A percentile compares a stretch with the other conserved stretches of the same genome.
These are phyloP conservation scores for Talpa occidentalis DNA, from an alignment of 2,113 vertebrate genomes.

Conservation along the genomic window DNA sequence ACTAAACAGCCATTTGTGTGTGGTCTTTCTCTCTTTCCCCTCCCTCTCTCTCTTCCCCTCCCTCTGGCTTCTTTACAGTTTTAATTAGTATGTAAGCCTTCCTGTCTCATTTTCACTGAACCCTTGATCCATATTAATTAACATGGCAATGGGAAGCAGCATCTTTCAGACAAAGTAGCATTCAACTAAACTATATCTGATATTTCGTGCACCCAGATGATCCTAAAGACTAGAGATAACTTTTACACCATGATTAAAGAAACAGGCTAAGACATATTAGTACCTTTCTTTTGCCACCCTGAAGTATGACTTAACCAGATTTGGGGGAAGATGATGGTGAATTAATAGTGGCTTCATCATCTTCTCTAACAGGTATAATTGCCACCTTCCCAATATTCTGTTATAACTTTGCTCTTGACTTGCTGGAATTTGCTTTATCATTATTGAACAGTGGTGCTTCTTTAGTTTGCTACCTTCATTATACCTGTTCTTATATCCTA, in stretches of 20 bases:
- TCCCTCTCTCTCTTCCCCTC: background rate
- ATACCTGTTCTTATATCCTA: background rate
- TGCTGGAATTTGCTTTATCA: slow-evolving; percentile 15
- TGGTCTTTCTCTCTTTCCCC: background rate
- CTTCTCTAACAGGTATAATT: background rate
- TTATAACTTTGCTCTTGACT: slow-evolving; percentile 33
- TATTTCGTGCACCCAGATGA: background rate
- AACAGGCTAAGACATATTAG: background rate
- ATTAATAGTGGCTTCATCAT: background rate
- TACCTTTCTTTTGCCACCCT: background rate
- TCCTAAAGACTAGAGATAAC: background rate
- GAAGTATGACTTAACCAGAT: slow-evolving; percentile 44
- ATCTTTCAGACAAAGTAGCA: background rate
- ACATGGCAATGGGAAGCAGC: background rate
- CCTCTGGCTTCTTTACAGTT: slow-evolving; percentile 15
- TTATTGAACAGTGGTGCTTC: background rate
- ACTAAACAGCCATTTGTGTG: background rate
- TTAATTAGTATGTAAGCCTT: background rate
- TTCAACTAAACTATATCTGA: slow-evolving; percentile 9
- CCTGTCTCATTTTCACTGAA: background rate
- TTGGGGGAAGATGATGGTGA: background rate
- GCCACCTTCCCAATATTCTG: background rate
- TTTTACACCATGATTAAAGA: background rate
- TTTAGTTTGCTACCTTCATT: slow-evolving; percentile 24
- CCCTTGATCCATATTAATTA: slow-evolving; percentile 27